phyloP scores from a whole-genome alignment of 92 coral and sea anemone species.

The Epizoanthus rinbou region DNA sequence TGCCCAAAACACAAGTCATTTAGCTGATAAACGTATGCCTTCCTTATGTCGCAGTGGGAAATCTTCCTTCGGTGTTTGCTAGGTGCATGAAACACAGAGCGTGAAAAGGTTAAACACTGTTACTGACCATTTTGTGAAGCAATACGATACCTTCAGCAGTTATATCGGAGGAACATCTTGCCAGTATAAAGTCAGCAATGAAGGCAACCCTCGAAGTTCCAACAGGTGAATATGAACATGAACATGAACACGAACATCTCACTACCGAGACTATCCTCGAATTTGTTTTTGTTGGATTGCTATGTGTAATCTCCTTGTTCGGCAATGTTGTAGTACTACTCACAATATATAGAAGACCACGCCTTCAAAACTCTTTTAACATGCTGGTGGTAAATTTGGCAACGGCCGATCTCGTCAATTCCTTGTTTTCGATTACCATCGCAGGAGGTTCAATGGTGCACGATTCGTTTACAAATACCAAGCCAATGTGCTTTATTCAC shows the following conservation, averaged over 20 bases:
- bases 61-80: too few relatives aligned
- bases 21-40: too few relatives aligned
- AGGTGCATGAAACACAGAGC: too few relatives aligned
- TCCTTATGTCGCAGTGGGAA: too few relatives aligned
- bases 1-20: too few relatives aligned
- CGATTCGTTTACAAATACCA: not conserved
- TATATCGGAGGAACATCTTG: not conserved
- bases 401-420: not conserved
- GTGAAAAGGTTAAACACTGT: too few relatives aligned
- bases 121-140: too few relatives aligned
- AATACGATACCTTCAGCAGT: too few relatives aligned
- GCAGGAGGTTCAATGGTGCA: not conserved
- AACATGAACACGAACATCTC: not conserved
- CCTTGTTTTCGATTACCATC: not conserved
- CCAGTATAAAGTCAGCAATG: not conserved
- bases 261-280: not conserved
- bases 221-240: too few relatives aligned
- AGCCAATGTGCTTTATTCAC: not conserved
- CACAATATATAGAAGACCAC: not conserved
- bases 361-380: slow-evolving; percentile 9
- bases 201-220: too few relatives aligned
- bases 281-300: not conserved
- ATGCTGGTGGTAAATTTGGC: not conserved
- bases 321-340: not conserved
- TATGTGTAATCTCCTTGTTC: not conserved